Percentiles rank a stretch among this genome's conserved stretches.
phyloP scores from a whole-genome alignment of 2,113 vertebrate genomes.

The Sinocyclocheilus maitianheensis region DNA sequence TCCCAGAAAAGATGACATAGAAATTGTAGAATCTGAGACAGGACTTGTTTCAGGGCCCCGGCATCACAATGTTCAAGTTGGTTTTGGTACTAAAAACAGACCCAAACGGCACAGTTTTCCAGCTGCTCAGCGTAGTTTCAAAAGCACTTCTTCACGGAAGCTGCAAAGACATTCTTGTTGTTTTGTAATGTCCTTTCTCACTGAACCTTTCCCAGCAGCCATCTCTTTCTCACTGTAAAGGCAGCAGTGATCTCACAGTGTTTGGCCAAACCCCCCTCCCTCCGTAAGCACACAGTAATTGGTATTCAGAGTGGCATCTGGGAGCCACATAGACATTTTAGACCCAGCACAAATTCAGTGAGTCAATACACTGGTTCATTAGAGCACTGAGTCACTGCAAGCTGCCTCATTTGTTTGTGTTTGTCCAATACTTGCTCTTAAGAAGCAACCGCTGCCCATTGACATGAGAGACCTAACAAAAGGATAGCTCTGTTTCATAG shows the following conservation, averaged over 20 bases:
- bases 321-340: constrained; percentile 79
- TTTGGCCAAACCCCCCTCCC: constrained; percentile 56
- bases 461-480: constrained; percentile 71
- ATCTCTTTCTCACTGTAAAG: constrained; percentile 30
- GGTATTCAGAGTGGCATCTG: constrained; percentile 82
- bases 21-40: background rate
- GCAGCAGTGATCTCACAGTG: constrained; percentile 31
- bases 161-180: background rate
- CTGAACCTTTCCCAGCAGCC: background rate
- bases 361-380: constrained; percentile 84
- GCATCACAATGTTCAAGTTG: background rate
- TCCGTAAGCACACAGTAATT: constrained; percentile 76
- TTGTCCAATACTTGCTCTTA: constrained; percentile 82
- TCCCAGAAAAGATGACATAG: background rate
- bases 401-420: constrained; percentile 83
- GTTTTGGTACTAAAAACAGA: background rate
- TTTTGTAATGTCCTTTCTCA: background rate
- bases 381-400: constrained; percentile 81
- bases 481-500: constrained; percentile 57
- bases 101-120: background rate
- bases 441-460: constrained; percentile 72
- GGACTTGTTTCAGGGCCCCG: background rate
- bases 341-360: constrained; percentile 74
- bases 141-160: background rate
- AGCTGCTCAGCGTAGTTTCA: background rate